Conservation (phyloP, 2,113 vertebrate genomes). For the Spea multiplicata region DNA sequence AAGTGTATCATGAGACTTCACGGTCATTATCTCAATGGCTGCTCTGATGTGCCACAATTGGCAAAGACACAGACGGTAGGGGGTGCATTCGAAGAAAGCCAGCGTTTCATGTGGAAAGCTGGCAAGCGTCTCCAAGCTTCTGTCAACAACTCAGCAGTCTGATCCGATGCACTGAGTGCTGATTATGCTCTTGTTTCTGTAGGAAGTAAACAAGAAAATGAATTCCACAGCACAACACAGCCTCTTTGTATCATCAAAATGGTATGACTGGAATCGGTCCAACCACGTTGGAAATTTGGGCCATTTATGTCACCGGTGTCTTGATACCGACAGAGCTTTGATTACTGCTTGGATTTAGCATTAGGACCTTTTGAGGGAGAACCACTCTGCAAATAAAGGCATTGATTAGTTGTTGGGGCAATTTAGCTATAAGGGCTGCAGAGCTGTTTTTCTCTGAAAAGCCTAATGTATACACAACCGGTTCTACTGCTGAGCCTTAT, state of each 20-base stretch:
- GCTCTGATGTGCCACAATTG: slow-evolving; percentile 81
- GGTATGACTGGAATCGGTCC: slow-evolving; percentile 73
- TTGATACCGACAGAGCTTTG: slow-evolving; percentile 71
- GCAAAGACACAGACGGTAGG: slow-evolving; percentile 74
- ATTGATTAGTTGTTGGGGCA: slow-evolving; percentile 79
- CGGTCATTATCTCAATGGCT: slow-evolving; percentile 80
- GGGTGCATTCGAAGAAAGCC: slow-evolving; percentile 76
- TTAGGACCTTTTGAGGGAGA: slow-evolving; percentile 70
- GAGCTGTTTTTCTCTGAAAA: slow-evolving; percentile 71
- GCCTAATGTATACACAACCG: slow-evolving; percentile 73
- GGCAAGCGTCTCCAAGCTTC: slow-evolving; percentile 74
- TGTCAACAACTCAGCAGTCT: slow-evolving; percentile 79
- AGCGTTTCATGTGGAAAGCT: slow-evolving; percentile 76
- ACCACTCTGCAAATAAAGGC: slow-evolving; percentile 78
- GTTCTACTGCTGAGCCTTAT: slow-evolving; percentile 67
- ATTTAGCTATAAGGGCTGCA: slow-evolving; percentile 72
- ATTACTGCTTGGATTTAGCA: slow-evolving; percentile 70
- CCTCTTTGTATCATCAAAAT: slow-evolving; percentile 81
- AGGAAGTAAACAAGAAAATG: slow-evolving; percentile 89
- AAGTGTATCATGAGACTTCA: slow-evolving; percentile 82
- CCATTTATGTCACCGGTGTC: slow-evolving; percentile 74
- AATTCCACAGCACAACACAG: slow-evolving; percentile 81
- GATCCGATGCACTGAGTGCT: slow-evolving; percentile 76
- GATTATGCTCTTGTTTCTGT: slow-evolving; percentile 83
- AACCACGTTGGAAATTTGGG: slow-evolving; percentile 68